These are phyloP conservation scores for Gallinago jamesoni DNA, from an alignment of 2,113 vertebrate species.

Conservation along the genomic window DNA sequence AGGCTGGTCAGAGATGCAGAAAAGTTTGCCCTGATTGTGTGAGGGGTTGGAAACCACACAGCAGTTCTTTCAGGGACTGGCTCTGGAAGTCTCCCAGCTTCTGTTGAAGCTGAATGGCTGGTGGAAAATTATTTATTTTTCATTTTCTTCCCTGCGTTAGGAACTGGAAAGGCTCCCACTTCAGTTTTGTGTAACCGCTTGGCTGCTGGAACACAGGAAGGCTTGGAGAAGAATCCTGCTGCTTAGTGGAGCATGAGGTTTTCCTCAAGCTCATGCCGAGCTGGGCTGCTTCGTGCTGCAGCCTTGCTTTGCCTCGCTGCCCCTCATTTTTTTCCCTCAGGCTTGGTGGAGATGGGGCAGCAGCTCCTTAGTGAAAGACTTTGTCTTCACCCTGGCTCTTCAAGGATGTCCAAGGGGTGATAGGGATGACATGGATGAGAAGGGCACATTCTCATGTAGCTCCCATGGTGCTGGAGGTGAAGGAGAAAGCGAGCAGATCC, in stretches of 20 bases:
- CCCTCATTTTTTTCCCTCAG: rapidly evolving
- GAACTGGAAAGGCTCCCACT: constrained; percentile 59
- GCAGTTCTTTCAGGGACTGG: constrained; percentile 42
- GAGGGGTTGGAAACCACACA: constrained; percentile 47
- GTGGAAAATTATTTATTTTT: constrained; percentile 65
- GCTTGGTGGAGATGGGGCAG: not conserved
- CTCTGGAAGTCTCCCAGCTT: constrained; percentile 57
- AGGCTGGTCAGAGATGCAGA: not conserved
- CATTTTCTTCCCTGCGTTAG: constrained; percentile 39
- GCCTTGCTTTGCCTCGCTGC: not conserved
- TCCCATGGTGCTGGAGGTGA: not conserved
- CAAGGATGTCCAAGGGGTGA: not conserved
- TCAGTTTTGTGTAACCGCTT: constrained; percentile 57
- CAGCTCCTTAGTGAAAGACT: not conserved
- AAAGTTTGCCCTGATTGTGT: constrained; percentile 42
- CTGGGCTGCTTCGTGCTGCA: not conserved
- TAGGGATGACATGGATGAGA: rapidly evolving
- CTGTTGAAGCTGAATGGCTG: constrained; percentile 63
- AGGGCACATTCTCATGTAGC: not conserved
- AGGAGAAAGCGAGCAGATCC: not conserved
- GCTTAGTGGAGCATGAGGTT: not conserved
- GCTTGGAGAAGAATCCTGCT: not conserved
- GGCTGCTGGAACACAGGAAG: constrained; percentile 41
- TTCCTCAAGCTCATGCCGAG: not conserved
- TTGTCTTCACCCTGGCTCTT: not conserved